Evolutionary conservation across 2,797 vertebrate species (phyloP).

Genomic region (Astyanax mexicanus): DNA sequence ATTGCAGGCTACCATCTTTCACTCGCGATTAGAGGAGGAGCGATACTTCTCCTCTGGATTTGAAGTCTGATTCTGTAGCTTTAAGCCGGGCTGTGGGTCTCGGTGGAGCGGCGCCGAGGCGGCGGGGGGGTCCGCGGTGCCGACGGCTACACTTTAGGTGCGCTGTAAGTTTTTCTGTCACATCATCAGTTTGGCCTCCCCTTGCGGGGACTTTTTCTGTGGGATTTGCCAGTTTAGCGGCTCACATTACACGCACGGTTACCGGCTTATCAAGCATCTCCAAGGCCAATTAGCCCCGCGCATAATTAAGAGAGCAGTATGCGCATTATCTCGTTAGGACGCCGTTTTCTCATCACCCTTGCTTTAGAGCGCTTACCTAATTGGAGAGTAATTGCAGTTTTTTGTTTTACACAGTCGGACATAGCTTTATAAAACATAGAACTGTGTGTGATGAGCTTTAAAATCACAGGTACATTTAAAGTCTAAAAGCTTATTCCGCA

Average conservation of each 20-base stretch:
- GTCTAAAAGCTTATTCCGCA: no score
- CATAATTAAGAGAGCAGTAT: background rate
- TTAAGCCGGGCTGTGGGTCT: background rate
- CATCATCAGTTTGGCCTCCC: constrained; percentile 63
- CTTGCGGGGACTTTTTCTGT: constrained; percentile 7
- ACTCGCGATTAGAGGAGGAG: constrained; percentile 8
- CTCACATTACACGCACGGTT: constrained; percentile 14
- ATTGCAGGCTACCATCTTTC: background rate
- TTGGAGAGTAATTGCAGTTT: constrained; percentile 23
- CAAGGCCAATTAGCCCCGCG: constrained; percentile 32
- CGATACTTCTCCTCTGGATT: constrained; percentile 2
- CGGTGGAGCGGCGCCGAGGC: background rate
- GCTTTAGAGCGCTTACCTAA: constrained; percentile 32
- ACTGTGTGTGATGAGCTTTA: background rate
- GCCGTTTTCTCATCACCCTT: constrained; percentile 4
- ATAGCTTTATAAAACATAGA: background rate
- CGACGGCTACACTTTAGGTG: constrained; percentile 41
- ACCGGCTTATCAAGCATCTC: constrained; percentile 23
- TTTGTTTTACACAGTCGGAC: constrained; percentile 19
- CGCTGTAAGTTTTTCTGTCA: constrained; percentile 60
- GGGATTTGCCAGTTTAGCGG: background rate
- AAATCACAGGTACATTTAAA: background rate
- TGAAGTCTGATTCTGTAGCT: background rate
- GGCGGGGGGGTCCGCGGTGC: constrained; percentile 32
- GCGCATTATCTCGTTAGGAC: background rate